Evolutionary conservation across 1,140 invertebrate genomes (phyloP).

Genomic region (Drosophila persimilis): DNA sequence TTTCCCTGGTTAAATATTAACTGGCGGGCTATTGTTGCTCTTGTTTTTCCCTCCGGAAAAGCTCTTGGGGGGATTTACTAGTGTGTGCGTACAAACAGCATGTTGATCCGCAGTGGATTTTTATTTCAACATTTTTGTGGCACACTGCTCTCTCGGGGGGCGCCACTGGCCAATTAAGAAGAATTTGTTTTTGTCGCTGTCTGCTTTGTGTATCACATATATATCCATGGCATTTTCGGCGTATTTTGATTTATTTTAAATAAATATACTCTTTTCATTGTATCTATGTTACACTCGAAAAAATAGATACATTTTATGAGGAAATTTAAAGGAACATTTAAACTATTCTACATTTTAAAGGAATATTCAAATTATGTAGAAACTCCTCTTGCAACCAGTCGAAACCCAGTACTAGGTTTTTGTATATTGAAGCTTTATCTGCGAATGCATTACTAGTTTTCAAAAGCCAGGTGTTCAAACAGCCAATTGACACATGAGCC

Average conservation of each 20-base stretch:
- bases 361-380: too few relatives aligned
- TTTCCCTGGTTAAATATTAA: constrained; percentile 35
- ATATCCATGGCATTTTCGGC: constrained; percentile 31
- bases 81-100: too few relatives aligned
- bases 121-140: constrained; percentile 46
- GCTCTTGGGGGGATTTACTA: not conserved
- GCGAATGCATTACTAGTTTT: too few relatives aligned
- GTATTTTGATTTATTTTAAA: constrained; percentile 47
- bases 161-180: constrained; percentile 62
- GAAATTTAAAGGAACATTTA: too few relatives aligned
- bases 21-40: constrained; percentile 21
- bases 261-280: not conserved
- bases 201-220: constrained; percentile 32
- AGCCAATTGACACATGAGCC: too few relatives aligned
- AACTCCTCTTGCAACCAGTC: too few relatives aligned
- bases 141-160: constrained; percentile 20
- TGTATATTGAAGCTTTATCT: too few relatives aligned
- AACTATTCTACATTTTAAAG: too few relatives aligned
- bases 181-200: constrained; percentile 51
- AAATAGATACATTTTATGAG: too few relatives aligned
- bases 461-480: too few relatives aligned
- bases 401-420: too few relatives aligned
- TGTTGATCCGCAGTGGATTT: constrained; percentile 14
- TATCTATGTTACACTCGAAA: too few relatives aligned
- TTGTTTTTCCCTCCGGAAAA: not conserved